phyloP scores from a whole-genome alignment of 2,888 invertebrate species.

The Acleris sparsana region DNA sequence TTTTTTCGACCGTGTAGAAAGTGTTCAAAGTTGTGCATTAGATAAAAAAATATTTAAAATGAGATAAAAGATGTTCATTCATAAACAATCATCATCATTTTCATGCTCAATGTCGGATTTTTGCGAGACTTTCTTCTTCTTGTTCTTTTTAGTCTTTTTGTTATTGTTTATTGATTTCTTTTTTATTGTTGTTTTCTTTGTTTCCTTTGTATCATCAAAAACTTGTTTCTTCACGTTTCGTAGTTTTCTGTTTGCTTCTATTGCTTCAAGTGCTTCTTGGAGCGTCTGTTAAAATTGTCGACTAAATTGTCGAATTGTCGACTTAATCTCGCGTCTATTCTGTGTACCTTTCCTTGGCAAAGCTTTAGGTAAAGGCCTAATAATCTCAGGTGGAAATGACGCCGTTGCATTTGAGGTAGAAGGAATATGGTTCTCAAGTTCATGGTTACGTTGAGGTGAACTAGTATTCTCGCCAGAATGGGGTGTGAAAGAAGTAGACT shows the following conservation, averaged over 20 bases:
- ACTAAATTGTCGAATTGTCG: no score
- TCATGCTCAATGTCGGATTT: no score
- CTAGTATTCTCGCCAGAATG: no score
- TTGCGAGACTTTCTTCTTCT: neutral
- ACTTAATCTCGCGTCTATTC: conserved; percentile 2
- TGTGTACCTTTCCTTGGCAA: neutral
- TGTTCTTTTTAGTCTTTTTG: conserved; percentile 1
- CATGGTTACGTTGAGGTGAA: neutral
- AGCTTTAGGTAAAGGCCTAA: conserved; percentile 7
- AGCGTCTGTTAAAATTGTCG: no score
- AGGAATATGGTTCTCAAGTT: neutral
- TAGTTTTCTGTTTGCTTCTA: conserved; percentile 1
- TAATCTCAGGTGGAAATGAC: neutral
- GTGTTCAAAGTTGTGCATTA: no score
- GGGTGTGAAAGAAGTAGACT: no score
- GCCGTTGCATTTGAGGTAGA: neutral
- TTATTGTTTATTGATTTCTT: no score
- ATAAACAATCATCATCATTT: no score
- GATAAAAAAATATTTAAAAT: no score
- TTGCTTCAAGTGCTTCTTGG: neutral
- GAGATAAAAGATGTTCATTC: no score
- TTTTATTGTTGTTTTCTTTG: neutral
- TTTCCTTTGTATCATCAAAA: neutral
- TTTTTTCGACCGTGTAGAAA: no score
- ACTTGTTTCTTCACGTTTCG: neutral